These are phyloP conservation scores for Napeogenes inachia DNA, from an alignment of 2,888 invertebrate species.

Conservation along the genomic window DNA sequence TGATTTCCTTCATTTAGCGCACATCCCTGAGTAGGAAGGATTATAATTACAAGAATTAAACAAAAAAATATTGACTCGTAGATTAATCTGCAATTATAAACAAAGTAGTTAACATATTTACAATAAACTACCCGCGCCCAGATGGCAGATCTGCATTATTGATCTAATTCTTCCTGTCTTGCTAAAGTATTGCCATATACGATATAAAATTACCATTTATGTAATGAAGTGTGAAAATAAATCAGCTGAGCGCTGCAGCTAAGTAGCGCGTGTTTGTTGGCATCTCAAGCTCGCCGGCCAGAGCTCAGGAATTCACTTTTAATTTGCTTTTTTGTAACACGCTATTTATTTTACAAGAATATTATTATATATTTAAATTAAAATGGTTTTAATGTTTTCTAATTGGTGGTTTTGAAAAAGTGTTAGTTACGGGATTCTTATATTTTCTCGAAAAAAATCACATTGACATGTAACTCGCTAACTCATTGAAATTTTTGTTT, in stretches of 20 bases:
- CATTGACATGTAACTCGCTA: no score
- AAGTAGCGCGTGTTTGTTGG: neutral
- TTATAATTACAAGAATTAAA: neutral
- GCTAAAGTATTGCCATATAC: slow-evolving; percentile 17
- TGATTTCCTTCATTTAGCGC: no score
- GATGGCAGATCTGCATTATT: slow-evolving; percentile 6
- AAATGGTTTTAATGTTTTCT: no score
- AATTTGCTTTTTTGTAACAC: slow-evolving; percentile 5
- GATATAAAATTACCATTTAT: slow-evolving; percentile 6
- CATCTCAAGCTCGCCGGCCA: neutral
- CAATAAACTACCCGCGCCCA: neutral
- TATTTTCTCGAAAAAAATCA: no score
- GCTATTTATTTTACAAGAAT: neutral
- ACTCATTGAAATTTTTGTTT: no score
- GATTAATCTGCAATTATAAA: neutral
- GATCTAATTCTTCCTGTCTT: slow-evolving; percentile 18
- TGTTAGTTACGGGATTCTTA: no score
- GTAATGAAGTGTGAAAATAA: slow-evolving; percentile 19
- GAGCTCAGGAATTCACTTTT: neutral
- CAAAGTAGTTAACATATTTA: slow-evolving; percentile 3
- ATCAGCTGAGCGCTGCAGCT: slow-evolving; percentile 9
- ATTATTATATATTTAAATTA: neutral
- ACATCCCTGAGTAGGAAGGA: no score
- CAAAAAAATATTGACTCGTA: neutral
- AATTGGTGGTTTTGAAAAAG: no score